phyloP scores from a whole-genome alignment of 2,797 vertebrate species.

The Peromyscus attwateri region DNA sequence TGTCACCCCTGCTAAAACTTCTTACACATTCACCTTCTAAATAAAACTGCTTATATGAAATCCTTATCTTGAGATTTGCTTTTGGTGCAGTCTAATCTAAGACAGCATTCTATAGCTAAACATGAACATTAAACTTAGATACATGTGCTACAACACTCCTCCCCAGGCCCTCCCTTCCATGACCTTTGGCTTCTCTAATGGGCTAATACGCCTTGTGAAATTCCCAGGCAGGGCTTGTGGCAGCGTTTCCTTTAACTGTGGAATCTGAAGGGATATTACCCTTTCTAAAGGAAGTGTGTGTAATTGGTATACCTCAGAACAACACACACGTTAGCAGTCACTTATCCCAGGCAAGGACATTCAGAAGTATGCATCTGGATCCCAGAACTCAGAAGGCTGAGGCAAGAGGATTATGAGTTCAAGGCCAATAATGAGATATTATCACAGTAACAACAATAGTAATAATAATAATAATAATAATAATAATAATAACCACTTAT shows the following conservation, averaged over 20 bases:
- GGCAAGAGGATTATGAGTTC: neutral
- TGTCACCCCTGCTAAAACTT: neutral
- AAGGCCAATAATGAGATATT: neutral
- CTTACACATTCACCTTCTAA: constrained; percentile 30
- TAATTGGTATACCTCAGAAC: neutral
- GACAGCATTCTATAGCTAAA: neutral
- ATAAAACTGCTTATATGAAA: constrained; percentile 2
- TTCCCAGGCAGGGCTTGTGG: neutral
- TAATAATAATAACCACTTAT: neutral
- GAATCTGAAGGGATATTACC: neutral
- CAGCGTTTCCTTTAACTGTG: neutral
- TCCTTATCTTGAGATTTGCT: constrained; percentile 4
- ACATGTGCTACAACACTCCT: neutral
- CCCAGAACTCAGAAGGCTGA: neutral
- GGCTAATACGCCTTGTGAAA: neutral
- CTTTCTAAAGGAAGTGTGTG: neutral
- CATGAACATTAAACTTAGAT: constrained; percentile 21
- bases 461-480: neutral
- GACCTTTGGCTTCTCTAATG: constrained; percentile 9
- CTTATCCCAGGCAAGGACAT: neutral
- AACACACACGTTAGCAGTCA: neutral
- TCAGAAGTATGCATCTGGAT: neutral
- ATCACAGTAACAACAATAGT: neutral
- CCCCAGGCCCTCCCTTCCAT: neutral
- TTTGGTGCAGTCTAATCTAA: neutral